phyloP scores from a whole-genome alignment of 2,888 invertebrate species.

The Venustoraphidia nigricollis region DNA sequence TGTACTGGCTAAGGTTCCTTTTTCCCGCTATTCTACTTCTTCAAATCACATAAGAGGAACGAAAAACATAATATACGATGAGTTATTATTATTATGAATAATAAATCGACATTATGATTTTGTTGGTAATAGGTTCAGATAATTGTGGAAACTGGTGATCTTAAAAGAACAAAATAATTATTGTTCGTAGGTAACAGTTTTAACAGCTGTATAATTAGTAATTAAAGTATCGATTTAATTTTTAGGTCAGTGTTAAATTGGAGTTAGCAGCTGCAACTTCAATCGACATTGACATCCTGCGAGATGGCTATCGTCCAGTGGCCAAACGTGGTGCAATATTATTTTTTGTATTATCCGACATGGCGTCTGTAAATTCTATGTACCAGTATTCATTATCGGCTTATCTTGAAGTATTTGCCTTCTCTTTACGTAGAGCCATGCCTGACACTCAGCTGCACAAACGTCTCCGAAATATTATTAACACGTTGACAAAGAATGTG shows the following conservation, averaged over 20 bases:
- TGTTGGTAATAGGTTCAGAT: no score
- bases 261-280: slow-evolving; percentile 59
- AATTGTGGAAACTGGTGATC: no score
- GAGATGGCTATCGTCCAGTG: slow-evolving; percentile 74
- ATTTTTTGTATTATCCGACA: slow-evolving; percentile 80
- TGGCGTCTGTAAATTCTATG: slow-evolving; percentile 80
- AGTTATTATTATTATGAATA: no score
- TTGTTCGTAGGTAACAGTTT: no score
- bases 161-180: no score
- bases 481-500: slow-evolving; percentile 71
- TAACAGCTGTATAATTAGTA: no score
- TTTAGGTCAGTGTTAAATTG: slow-evolving; percentile 56
- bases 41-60: no score
- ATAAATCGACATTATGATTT: no score
- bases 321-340: slow-evolving; percentile 78
- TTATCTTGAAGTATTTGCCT: slow-evolving; percentile 72
- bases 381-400: slow-evolving; percentile 82
- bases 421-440: slow-evolving; percentile 64
- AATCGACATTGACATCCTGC: slow-evolving; percentile 62
- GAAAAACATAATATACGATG: no score
- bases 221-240: not conserved
- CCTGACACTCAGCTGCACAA: slow-evolving; percentile 63
- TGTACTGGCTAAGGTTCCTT: no score
- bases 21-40: no score
- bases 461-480: slow-evolving; percentile 67